These are phyloP conservation scores for Acanthosoma haemorrhoidale DNA, from an alignment of 2,888 invertebrate genomes.

Conservation along the genomic window DNA sequence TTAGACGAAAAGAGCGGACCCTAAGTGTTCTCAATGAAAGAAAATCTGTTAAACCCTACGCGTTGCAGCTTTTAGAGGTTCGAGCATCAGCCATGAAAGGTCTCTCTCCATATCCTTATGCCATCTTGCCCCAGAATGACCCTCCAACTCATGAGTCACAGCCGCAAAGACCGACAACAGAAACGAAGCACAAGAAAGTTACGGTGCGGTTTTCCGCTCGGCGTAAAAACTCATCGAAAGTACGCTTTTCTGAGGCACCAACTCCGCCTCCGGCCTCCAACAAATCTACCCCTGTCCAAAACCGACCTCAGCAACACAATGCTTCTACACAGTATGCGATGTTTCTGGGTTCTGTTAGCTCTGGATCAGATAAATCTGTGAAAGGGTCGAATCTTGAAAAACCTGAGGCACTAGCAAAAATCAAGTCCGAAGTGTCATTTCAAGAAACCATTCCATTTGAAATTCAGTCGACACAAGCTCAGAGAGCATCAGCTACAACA, in stretches of 20 bases:
- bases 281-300: neutral
- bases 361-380: no score
- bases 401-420: no score
- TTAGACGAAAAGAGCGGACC: neutral
- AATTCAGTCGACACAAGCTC: no score
- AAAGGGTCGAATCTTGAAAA: no score
- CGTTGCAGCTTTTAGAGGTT: neutral
- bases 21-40: neutral
- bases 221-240: neutral
- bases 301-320: neutral
- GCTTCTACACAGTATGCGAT: neutral
- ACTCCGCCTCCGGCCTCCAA: neutral
- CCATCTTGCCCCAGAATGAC: no score
- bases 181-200: neutral
- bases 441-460: no score
- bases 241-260: neutral
- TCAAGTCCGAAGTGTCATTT: no score
- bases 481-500: no score
- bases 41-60: neutral
- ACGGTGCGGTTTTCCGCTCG: neutral
- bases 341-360: neutral
- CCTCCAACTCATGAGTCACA: neutral
- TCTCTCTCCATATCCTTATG: neutral
- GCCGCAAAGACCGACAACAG: neutral
- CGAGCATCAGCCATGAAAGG: neutral